Evolutionary conservation across 2,797 vertebrate species (phyloP), one percentile per base, ranked within the genome.

Genomic region (Remorina albescens): DNA sequence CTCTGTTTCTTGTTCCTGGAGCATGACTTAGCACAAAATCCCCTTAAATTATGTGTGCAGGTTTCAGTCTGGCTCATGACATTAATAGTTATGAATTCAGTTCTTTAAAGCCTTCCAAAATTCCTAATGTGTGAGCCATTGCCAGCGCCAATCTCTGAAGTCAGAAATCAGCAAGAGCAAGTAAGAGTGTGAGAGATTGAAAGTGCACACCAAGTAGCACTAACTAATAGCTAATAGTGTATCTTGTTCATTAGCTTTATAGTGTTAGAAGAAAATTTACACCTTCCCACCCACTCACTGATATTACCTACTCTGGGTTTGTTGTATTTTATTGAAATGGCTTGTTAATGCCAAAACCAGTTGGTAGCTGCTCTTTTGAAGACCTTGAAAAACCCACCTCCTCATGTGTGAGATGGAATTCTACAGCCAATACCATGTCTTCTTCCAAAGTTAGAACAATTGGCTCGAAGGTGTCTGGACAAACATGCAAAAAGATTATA

Each of bases 151-250:
- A 21, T 23, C 58, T 53, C 36, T 30, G n/a, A 32, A 25, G 26
- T 60, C 28, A 65, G 37, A 67, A 47, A 54, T 60, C 37, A 60
- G 4, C 6, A 25, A 15, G 37, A 47, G 25, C 30, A 39, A 44
- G 18, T 1, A 12, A 25, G 56, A 30, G 37, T 39, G 44, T 49
- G 65, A 59, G 30, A 46, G 28, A 15, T 46, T 36, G 0, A 46
- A 39, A 37, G 41, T 12, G 42, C 56, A 19, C 16, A 30, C 8
- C 18, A 7, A 30, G 32, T 39, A 56, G 51, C 44, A 21, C 18
- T 44, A 4, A 28, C 10, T 55, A 46, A 30, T 59, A 61, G 34
- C 25, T 49, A 74, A 4, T 58, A 46, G 26, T 59, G 64, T 63
- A 53, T 19, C 28, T 57, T 62, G 19, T 25, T 46, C 6, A 39